Conservation (phyloP, 2,113 vertebrate genomes). For the Elachura formosa region DNA sequence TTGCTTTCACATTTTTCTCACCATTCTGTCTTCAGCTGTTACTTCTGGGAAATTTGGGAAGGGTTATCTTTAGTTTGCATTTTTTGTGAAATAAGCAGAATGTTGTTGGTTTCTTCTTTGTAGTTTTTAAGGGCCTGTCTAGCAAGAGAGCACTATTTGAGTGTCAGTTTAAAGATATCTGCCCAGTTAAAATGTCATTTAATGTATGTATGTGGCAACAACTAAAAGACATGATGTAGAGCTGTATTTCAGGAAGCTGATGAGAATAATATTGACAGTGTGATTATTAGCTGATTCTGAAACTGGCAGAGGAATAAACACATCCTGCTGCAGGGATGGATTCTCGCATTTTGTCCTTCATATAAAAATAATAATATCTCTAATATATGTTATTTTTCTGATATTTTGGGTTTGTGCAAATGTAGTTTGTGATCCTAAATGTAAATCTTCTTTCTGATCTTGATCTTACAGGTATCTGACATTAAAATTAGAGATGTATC, state of each 20-base stretch:
- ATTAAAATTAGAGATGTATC: background rate
- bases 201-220: background rate
- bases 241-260: background rate
- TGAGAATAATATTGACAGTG: background rate
- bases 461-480: background rate
- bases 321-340: background rate
- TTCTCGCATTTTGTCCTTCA: background rate
- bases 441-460: background rate
- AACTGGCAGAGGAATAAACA: background rate
- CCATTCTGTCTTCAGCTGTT: accelerated
- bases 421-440: background rate
- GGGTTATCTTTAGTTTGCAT: background rate
- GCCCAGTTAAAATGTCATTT: background rate
- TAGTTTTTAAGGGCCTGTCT: background rate
- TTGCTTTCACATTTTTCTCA: background rate
- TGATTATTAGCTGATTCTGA: background rate
- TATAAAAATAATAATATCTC: background rate
- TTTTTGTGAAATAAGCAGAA: background rate
- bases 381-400: background rate
- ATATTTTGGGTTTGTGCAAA: background rate
- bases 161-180: background rate
- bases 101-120: background rate
- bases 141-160: background rate
- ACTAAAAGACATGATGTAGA: background rate
- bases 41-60: background rate